Percentiles rank a stretch among this genome's conserved stretches.
Evolutionary conservation across 2,113 vertebrate species (phyloP).

Genomic region (Kobus ellipsiprymnus): DNA sequence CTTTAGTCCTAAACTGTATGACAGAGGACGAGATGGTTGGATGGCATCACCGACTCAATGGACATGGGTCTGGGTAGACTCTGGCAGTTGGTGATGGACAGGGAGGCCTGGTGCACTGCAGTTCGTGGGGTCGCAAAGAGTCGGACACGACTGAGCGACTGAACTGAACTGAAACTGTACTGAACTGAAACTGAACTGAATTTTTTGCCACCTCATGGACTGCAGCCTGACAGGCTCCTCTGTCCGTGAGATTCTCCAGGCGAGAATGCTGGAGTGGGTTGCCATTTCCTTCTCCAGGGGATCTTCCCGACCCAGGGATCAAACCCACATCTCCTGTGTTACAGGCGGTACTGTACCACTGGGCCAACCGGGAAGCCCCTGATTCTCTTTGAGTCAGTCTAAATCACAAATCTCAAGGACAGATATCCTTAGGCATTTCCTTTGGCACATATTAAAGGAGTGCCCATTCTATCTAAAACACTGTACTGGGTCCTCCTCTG

Average conservation of each 20-base stretch:
- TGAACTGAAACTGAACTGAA: not conserved
- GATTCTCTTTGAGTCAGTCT: not conserved
- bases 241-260: not conserved
- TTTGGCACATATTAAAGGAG: not conserved
- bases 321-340: fast-evolving
- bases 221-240: not conserved
- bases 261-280: not conserved
- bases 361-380: not conserved
- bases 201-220: not conserved
- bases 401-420: not conserved
- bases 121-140: not conserved
- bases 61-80: not conserved
- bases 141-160: fast-evolving
- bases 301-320: not conserved
- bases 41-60: not conserved
- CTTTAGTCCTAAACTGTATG: not conserved
- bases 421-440: not conserved
- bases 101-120: not conserved
- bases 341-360: not conserved
- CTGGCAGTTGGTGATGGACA: not conserved
- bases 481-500: not conserved
- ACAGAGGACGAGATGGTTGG: not conserved
- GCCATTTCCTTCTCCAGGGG: not conserved
- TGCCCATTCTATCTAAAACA: not conserved
- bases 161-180: not conserved